phyloP scores from a whole-genome alignment of 1,140 invertebrate species.

The Acromyrmex echinatior region DNA sequence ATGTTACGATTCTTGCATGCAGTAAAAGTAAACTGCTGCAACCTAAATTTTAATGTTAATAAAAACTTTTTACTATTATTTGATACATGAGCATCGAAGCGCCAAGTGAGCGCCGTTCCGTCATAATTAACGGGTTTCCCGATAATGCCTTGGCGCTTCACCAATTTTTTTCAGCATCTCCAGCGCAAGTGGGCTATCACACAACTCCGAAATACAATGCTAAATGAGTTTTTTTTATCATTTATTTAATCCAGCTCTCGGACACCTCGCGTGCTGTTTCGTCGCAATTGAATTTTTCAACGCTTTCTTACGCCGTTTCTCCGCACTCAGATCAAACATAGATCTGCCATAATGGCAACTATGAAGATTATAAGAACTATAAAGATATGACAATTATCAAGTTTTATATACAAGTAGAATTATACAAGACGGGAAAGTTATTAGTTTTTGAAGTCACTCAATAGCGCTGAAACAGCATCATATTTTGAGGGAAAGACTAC shows the following conservation, averaged over 20 bases:
- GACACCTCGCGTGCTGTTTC: not conserved
- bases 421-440: no score
- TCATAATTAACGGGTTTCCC: conserved; percentile 27
- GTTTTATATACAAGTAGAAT: no score
- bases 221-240: not conserved
- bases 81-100: not conserved
- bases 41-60: conserved; percentile 1
- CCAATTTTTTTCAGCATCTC: not conserved
- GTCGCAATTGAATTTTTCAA: conserved; percentile 45
- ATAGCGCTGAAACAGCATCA: no score
- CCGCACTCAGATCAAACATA: not conserved
- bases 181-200: not conserved
- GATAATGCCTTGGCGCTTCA: not conserved
- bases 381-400: no score
- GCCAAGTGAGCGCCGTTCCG: not conserved
- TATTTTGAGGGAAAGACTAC: no score
- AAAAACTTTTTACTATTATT: conserved; percentile 14
- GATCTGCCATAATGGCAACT: no score
- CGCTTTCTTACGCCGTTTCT: conserved; percentile 70
- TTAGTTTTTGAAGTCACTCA: no score
- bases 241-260: not conserved
- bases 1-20: not conserved
- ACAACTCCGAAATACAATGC: not conserved
- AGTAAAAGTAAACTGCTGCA: conserved; percentile 31
- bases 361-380: no score